Base-by-base conservation (phyloP, 1,140 invertebrate genomes). In the Thrips palmi region DNA sequence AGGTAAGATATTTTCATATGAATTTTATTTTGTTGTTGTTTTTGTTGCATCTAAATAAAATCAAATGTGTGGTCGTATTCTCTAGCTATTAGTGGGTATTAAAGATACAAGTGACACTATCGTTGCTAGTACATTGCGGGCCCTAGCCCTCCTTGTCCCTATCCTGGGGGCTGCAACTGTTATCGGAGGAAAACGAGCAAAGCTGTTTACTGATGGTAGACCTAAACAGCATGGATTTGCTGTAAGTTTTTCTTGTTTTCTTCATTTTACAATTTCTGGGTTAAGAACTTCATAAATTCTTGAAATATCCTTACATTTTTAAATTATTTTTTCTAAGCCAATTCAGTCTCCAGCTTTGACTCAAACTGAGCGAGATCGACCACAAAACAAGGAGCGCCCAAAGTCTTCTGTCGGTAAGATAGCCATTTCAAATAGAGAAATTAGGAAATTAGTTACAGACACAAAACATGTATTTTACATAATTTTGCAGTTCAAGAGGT, bases 141-240 rank as follows among this genome's bases (percentile, higher is more conserved):
- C 76, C 37, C 55, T 89, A 21, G 80, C 83, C 25, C 76, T 83
- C 51, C 52, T 91, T 25, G 76, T 91, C 17, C 77, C 80, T 2
- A 70, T 88, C 40, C 56, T 91, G 15, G 85, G 83, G 24, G 74
- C 79, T 12, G 67, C 72, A 1, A 64, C 69, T 14, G 81, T 89
- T 0, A 75, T 89, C 30, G 81, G 84, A 10, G 77, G 80, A 1
- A 76, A 77, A 47, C 64, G 83, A 37, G 68, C 67, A 0, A 77
- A 75, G 55, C 59, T 83, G 27, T 89, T 91, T 48, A 77, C 77
- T 3, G 82, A 86, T 54, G 83, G 82, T 8, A 63, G 74, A 44
- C 83, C 84, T 2, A 65, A 65, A 42, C 12, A 7, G 7, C 24
- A 27, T 27, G 12, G n/a, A n/a, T n/a, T n/a, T n/a, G n/a, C n/a